Base-by-base conservation (phyloP, 2,797 vertebrate species). In the Schizopygopsis pylzovi region DNA sequence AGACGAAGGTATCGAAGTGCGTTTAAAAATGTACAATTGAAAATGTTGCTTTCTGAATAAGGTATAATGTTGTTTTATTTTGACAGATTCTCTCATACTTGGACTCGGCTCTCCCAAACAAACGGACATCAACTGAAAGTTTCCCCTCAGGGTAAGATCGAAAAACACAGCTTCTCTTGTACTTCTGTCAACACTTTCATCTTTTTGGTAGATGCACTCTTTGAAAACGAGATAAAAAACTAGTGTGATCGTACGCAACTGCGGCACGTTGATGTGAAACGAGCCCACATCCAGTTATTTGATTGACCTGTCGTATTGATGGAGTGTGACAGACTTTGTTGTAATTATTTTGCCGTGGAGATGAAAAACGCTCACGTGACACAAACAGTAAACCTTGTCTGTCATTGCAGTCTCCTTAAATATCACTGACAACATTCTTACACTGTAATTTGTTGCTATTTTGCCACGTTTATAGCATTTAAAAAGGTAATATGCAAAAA, bases 111-210 rank as follows among this genome's bases (percentile, higher is more conserved):
- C 78, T 85, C 86, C 90, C 76, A 73, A 80, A 85, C 68, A 84
- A 91, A 90, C 92, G 85, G 92, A 93, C 92, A 90, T 90, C 90
- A 84, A 90, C 89, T 79, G 89, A 89, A 90, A 90, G 90, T 93
- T 91, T 91, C 88, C 93, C 93, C 91, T 89, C 77, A 91, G 93
- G 95, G 94, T 95, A 79, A 93, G 94, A 92, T 81, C 87, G 83
- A 70, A 56, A 83, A 92, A 91, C 90, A 89, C 20, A 52, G 82
- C 28, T 82, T 83, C 85, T 89, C 86, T 76, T 91, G 90, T 90
- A 87, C 71, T 71, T 82, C 82, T 88, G 47, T 87, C 73, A 87
- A 59, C 45, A 71, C 45, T 82, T 76, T 76, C 75, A 72, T 82
- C 79, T 73, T 82, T 87, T 68, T 83, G 84, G 71, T 45, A 85